Evolutionary conservation across 2,797 vertebrate species (phyloP), one percentile per base, ranked within the genome.

Genomic region (Etheostoma nigrum): DNA sequence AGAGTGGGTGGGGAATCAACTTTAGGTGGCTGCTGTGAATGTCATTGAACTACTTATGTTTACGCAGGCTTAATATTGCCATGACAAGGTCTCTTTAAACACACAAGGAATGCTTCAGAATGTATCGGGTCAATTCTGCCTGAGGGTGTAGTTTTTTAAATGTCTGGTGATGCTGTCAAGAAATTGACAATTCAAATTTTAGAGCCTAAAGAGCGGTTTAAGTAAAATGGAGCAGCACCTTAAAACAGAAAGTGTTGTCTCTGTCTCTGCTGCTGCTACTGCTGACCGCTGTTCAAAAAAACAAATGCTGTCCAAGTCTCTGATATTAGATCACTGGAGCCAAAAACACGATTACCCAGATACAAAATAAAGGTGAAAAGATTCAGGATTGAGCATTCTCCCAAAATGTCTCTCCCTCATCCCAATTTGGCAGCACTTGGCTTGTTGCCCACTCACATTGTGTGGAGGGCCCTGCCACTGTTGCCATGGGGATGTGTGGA

Each of bases 401-500:
- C 91, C 87, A 82, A 92, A 93, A 94, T 91, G 84, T 90, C 89
- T 91, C 86, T 92, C 87, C 91, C 85, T 92, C 90, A 86, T 92
- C 92, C 93, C 93, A 93, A 94, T 93, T 94, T 94, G 94, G 91
- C 91, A 93, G 87, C 86, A 85, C 85, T 93, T 95, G 95, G 95
- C 94, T 89, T 73, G 64, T 59, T 85, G 94, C 94, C 95, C 91
- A 91, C 94, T 95, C 94, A 93, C 93, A 94, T 94, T 92, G 94
- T 94, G 95, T 92, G 88, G 87, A 95, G 86, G 82, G 93, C 93
- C 92, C 91, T 94, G 91, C 92, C 92, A 94, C 93, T 91, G 95
- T 96, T 95, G 94, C 95, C 94, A 96, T 96, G 95, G 94, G 92
- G 94, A 95, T 92, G 86, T 93, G 89, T 92, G 93, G 93, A 94